These are phyloP conservation scores for Apus apus DNA, from an alignment of 2,113 vertebrate species.

Conservation along the genomic window DNA sequence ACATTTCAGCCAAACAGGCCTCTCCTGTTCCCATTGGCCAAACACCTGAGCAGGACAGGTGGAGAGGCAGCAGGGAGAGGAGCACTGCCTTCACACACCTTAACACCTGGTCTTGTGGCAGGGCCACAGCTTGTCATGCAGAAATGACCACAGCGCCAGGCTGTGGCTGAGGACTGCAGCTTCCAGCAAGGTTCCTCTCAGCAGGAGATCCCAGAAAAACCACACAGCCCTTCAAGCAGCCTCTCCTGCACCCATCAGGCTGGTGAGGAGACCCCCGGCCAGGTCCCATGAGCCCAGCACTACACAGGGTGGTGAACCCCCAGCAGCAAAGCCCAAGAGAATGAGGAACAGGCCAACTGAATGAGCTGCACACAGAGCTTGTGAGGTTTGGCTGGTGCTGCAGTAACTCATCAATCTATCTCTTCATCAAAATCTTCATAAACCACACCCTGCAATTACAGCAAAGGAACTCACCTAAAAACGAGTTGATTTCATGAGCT, in stretches of 20 bases:
- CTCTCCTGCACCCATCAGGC: neutral
- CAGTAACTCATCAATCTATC: constrained; percentile 27
- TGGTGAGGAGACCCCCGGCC: fast-evolving
- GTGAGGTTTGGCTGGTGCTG: constrained; percentile 1
- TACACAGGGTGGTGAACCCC: fast-evolving
- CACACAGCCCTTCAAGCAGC: neutral
- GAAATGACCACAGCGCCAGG: neutral
- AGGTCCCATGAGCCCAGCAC: fast-evolving
- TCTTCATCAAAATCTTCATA: constrained; percentile 27
- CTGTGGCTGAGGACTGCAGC: fast-evolving
- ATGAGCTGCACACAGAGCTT: neutral
- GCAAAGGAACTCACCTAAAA: constrained; percentile 13
- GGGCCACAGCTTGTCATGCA: neutral
- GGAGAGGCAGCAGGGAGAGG: neutral
- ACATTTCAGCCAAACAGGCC: neutral
- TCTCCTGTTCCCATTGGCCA: neutral
- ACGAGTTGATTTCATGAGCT: constrained; percentile 21
- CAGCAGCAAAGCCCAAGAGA: neutral
- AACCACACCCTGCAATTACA: constrained; percentile 55
- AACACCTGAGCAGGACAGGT: neutral
- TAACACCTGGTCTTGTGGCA: fast-evolving
- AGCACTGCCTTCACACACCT: neutral
- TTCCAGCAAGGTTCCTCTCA: neutral
- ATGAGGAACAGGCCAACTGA: neutral
- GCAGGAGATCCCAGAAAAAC: neutral